phyloP scores from a whole-genome alignment of 2,888 invertebrate species.

The Callyntrura sp. region DNA sequence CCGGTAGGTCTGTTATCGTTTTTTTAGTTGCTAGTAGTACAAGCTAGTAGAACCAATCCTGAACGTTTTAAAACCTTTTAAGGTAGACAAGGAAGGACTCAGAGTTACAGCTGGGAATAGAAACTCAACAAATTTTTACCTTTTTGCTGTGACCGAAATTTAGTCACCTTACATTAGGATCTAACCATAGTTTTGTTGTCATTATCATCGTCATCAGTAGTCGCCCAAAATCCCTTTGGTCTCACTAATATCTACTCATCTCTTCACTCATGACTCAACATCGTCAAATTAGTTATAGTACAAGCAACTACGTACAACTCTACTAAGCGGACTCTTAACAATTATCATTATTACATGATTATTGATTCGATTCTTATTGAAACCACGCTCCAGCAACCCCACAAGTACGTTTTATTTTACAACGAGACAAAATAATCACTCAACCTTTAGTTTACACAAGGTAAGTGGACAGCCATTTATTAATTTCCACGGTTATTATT shows the following conservation, averaged over 20 bases:
- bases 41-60: background rate
- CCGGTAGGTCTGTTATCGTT: background rate
- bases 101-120: background rate
- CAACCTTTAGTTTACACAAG: too few species aligned
- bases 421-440: background rate
- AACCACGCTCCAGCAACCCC: background rate
- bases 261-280: background rate
- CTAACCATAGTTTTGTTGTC: background rate
- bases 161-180: conserved; percentile 16
- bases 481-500: too few species aligned
- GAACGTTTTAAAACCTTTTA: background rate
- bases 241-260: background rate
- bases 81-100: background rate
- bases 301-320: background rate
- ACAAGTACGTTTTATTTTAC: background rate
- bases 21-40: background rate
- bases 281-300: background rate
- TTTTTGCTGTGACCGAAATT: conserved; percentile 27
- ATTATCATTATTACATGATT: background rate
- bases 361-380: background rate
- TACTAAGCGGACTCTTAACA: background rate
- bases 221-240: background rate
- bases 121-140: background rate
- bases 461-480: too few species aligned
- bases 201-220: background rate